Evolutionary conservation across 2,888 invertebrate genomes (phyloP), one percentile per base, ranked within the genome.

Genomic region (Dryomyza anilis): DNA sequence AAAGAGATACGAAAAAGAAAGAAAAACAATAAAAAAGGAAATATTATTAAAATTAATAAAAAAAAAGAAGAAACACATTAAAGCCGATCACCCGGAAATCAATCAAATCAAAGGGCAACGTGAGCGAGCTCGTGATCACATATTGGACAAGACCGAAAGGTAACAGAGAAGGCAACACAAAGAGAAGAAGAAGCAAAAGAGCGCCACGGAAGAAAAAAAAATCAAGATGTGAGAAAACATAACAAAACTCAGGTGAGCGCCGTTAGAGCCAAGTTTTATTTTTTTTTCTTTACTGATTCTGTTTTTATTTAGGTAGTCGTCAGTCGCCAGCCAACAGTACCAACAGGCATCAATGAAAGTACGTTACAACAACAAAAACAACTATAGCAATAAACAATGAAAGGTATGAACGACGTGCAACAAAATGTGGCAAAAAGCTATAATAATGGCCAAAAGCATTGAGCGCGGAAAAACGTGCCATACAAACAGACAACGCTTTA

Each of bases 21-120:
- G 7, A 39, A 48, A 58, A 36, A 23, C 14, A 16, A 39, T 43
- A 30, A 45, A 3, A 19, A 25, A 58, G 4, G 19, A 48, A 48
- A 43, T 61, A 39, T 30, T 43, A 65, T 7, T 45, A 30, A 46
- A 57, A 46, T 10, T 5, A 23, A n/a, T 30, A 52, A 46, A 58
- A 55, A 53, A 63, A 29, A 56, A 58, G 58, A 57, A 46, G 43
- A 36, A 36, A 33, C 50, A 50, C 52, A 62, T 58, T 30, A 39
- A 16, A n/a, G n/a, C 39, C 67, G 71, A 58, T 68, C 56, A 78
- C 75, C 78, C 77, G 77, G 76, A 78, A 78, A 78, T 78, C 74
- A 77, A 77, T 77, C 76, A 77, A 73, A 69, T n/a, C 70, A 71
- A 77, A 78, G 77, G 76, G 75, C 74, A 77, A 73, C 76, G 16